These are phyloP conservation scores for Lithobius niger DNA, from an alignment of 1,140 invertebrate genomes.

Conservation along the genomic window DNA sequence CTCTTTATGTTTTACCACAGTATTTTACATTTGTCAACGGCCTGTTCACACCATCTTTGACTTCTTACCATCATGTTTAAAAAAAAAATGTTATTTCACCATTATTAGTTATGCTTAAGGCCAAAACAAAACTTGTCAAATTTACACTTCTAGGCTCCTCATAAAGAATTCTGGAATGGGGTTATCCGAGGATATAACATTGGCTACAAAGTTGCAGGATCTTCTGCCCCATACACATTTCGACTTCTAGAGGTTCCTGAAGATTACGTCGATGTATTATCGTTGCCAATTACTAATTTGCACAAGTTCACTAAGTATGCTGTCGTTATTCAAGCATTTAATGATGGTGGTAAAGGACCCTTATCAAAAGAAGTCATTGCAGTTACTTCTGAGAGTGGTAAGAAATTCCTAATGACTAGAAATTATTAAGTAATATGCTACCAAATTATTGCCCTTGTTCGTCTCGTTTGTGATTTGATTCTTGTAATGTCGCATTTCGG, in stretches of 20 bases:
- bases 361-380: slow-evolving; percentile 78
- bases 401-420: too few species aligned
- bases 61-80: too few species aligned
- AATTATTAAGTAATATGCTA: too few species aligned
- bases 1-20: too few species aligned
- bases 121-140: too few species aligned
- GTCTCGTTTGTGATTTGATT: too few species aligned
- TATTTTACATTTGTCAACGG: too few species aligned
- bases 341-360: slow-evolving; percentile 85
- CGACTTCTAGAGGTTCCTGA: slow-evolving; percentile 76
- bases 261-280: slow-evolving; percentile 78
- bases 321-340: slow-evolving; percentile 87
- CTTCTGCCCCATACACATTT: slow-evolving; percentile 55
- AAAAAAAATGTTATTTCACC: too few species aligned
- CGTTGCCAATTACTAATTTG: slow-evolving; percentile 57
- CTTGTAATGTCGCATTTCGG: too few species aligned
- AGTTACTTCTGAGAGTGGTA: slow-evolving; percentile 90
- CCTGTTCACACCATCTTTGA: too few species aligned
- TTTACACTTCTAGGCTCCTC: slow-evolving; percentile 10
- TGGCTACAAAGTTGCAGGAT: slow-evolving; percentile 52
- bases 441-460: too few species aligned
- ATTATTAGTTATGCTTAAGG: too few species aligned
- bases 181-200: slow-evolving; percentile 85
- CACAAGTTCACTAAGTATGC: slow-evolving; percentile 95
- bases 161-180: slow-evolving; percentile 62